phyloP scores from a whole-genome alignment of 2,888 invertebrate species.

The Branchipolynoe longqiensis region DNA sequence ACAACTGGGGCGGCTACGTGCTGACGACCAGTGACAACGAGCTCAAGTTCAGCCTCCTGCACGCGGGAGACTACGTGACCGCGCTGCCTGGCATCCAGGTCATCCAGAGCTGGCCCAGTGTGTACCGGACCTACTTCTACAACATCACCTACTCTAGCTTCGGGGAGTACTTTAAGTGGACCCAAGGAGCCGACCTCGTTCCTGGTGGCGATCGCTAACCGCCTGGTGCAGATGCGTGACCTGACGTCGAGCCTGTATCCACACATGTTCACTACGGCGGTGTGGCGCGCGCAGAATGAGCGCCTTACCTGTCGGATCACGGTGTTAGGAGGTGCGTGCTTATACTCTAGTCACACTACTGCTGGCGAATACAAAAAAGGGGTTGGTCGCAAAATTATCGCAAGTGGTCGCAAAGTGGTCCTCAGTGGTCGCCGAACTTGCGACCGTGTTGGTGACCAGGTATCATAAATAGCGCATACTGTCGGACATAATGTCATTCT shows the following conservation, averaged over 20 bases:
- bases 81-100: neutral
- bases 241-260: neutral
- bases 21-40: neutral
- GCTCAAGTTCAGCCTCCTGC: neutral
- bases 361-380: neutral
- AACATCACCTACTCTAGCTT: constrained; percentile 52
- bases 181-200: constrained; percentile 63
- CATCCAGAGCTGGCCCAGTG: neutral
- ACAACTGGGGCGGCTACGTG: constrained; percentile 65
- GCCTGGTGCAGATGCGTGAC: constrained; percentile 63
- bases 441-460: no score
- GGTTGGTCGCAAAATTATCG: no score
- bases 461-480: neutral
- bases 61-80: neutral
- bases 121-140: neutral
- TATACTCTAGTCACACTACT: neutral
- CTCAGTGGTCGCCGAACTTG: no score
- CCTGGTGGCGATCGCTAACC: constrained; percentile 59
- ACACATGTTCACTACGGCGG: neutral
- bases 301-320: neutral
- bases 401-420: no score
- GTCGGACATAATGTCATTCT: neutral
- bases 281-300: no score
- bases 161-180: constrained; percentile 64
- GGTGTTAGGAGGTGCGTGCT: neutral